These are phyloP conservation scores for Chydorus sphaericus DNA, from an alignment of 2,888 invertebrate genomes.

Conservation along the genomic window DNA sequence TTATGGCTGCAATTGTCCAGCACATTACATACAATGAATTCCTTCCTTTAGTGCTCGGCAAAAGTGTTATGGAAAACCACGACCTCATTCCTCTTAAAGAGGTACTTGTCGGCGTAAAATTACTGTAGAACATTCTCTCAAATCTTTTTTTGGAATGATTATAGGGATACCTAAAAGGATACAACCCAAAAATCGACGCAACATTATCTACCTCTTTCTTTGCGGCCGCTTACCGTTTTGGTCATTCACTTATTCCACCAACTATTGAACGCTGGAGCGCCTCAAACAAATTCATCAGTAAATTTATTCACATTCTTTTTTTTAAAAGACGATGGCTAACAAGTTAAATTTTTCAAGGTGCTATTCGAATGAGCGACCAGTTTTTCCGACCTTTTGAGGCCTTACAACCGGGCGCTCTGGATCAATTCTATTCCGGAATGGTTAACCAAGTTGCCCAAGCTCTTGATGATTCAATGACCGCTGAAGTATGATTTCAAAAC, in stretches of 20 bases:
- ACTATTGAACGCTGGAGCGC: conserved; percentile 26
- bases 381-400: conserved; percentile 34
- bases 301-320: too few species aligned
- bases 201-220: conserved; percentile 24
- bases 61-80: conserved; percentile 22
- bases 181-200: conserved; percentile 17
- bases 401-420: conserved; percentile 32
- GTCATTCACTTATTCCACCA: conserved; percentile 27
- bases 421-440: conserved; percentile 32
- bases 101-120: background rate
- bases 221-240: conserved; percentile 27
- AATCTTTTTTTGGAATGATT: background rate
- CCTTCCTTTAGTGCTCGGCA: conserved; percentile 26
- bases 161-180: conserved; percentile 55
- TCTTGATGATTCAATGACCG: conserved; percentile 32
- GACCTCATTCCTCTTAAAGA: conserved; percentile 19
- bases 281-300: conserved; percentile 25
- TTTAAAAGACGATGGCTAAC: too few species aligned
- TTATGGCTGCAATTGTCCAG: conserved; percentile 24
- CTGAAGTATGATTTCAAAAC: conserved; percentile 23
- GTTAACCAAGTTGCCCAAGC: conserved; percentile 33
- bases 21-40: conserved; percentile 28
- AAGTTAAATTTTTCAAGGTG: too few species aligned
- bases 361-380: conserved; percentile 31
- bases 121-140: background rate